Evolutionary conservation across 2,113 vertebrate genomes (phyloP).

Genomic region (Peromyscus leucopus): DNA sequence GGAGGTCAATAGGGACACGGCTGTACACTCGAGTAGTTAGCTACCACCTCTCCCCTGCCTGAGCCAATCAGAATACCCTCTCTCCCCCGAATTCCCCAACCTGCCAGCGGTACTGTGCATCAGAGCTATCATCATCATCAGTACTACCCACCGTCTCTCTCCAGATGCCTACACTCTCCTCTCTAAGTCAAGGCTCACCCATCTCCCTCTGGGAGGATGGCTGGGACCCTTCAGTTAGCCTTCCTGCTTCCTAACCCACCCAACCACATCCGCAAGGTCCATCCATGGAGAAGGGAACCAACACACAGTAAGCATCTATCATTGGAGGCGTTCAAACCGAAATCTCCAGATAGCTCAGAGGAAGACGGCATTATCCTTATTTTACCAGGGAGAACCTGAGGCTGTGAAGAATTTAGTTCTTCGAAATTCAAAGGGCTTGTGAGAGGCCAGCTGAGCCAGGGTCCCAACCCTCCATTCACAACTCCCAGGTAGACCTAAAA

Average conservation of each 20-base stretch:
- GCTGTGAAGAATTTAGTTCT: not conserved
- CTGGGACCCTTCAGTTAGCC: not conserved
- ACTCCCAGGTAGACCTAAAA: not conserved
- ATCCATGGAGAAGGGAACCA: not conserved
- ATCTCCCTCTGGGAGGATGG: not conserved
- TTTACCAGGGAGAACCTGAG: not conserved
- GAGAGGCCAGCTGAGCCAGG: not conserved
- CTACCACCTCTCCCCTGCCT: too few species aligned
- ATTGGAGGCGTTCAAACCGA: not conserved
- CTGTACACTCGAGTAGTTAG: too few species aligned
- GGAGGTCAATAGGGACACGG: not conserved
- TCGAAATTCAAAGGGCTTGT: not conserved
- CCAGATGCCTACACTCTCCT: too few species aligned
- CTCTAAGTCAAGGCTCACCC: not conserved
- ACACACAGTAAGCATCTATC: not conserved
- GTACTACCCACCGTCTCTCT: not conserved
- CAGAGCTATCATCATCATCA: too few species aligned
- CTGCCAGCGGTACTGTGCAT: too few species aligned
- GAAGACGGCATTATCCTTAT: not conserved
- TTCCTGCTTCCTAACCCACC: not conserved
- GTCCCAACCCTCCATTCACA: not conserved
- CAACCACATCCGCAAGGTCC: too few species aligned
- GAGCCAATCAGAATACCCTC: too few species aligned
- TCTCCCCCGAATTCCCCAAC: not conserved
- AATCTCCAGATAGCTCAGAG: not conserved